Conservation (phyloP, 2,113 vertebrate genomes). For the Calyptomena viridis region DNA sequence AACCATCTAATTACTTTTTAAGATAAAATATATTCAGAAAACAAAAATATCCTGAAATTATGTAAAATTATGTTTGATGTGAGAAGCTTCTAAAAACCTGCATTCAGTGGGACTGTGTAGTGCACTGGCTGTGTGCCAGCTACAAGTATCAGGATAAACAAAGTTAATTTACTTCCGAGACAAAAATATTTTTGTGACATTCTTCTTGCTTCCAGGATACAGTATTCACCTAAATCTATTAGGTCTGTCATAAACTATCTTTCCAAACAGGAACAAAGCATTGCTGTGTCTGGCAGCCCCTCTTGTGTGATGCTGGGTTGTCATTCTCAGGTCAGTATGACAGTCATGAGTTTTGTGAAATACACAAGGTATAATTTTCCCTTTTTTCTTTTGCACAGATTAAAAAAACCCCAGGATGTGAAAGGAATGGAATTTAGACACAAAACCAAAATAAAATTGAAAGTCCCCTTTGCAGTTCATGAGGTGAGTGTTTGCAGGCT, state of each 20-base stretch:
- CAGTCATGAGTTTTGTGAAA: neutral
- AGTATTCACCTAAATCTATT: neutral
- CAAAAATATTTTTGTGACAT: neutral
- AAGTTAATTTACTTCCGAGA: neutral
- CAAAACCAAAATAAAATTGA: neutral
- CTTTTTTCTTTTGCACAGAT: neutral
- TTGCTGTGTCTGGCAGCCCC: neutral
- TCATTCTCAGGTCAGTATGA: neutral
- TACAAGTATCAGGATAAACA: neutral
- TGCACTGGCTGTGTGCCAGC: neutral
- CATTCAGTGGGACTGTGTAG: neutral
- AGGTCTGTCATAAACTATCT: neutral
- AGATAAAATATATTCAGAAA: neutral
- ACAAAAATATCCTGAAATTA: neutral
- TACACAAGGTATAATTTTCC: neutral
- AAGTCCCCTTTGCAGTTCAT: neutral
- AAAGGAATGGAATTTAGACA: slow-evolving; percentile 4
- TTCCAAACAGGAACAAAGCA: neutral
- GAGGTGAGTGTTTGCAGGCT: neutral
- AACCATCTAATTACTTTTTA: neutral
- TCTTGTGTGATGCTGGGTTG: neutral
- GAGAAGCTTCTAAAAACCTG: neutral
- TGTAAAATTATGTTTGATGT: neutral
- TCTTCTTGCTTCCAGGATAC: neutral
- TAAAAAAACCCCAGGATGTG: slow-evolving; percentile 3